These are phyloP conservation scores for Gymnodraco acuticeps DNA, from an alignment of 2,797 vertebrate genomes.

Conservation along the genomic window DNA sequence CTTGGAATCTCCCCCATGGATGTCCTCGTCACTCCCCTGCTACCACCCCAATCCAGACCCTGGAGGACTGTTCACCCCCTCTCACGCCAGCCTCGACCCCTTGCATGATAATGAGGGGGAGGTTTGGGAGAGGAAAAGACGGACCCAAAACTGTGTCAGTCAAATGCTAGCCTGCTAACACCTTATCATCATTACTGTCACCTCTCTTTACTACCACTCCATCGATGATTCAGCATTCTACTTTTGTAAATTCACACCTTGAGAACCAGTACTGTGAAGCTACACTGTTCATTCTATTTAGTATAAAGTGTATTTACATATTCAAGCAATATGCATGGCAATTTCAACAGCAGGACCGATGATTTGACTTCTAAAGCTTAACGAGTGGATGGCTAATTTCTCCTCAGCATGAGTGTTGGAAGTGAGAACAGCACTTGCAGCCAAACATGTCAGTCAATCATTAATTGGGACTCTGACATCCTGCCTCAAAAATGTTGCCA, in stretches of 20 bases:
- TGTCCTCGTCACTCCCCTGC: constrained; percentile 69
- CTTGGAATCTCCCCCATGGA: constrained; percentile 74
- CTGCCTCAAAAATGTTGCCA: constrained; percentile 37
- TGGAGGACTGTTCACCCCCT: constrained; percentile 60
- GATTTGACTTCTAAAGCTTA: constrained; percentile 29
- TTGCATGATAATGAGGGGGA: constrained; percentile 70
- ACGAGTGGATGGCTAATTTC: constrained; percentile 34
- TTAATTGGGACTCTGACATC: constrained; percentile 52
- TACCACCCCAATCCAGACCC: constrained; percentile 56
- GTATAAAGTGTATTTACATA: not conserved
- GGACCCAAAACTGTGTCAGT: constrained; percentile 65
- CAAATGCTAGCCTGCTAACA: constrained; percentile 59
- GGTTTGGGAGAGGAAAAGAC: constrained; percentile 51
- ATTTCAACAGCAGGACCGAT: not conserved
- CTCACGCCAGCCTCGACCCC: constrained; percentile 69
- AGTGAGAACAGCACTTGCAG: constrained; percentile 68
- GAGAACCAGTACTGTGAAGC: constrained; percentile 11
- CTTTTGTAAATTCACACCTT: constrained; percentile 63
- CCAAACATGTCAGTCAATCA: constrained; percentile 71
- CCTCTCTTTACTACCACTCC: constrained; percentile 42
- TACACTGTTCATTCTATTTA: not conserved
- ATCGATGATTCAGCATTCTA: constrained; percentile 50
- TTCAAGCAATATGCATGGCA: not conserved
- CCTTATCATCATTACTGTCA: constrained; percentile 58
- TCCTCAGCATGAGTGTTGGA: constrained; percentile 55